Conservation (phyloP, 2,797 vertebrate species). For the Avahi laniger region DNA sequence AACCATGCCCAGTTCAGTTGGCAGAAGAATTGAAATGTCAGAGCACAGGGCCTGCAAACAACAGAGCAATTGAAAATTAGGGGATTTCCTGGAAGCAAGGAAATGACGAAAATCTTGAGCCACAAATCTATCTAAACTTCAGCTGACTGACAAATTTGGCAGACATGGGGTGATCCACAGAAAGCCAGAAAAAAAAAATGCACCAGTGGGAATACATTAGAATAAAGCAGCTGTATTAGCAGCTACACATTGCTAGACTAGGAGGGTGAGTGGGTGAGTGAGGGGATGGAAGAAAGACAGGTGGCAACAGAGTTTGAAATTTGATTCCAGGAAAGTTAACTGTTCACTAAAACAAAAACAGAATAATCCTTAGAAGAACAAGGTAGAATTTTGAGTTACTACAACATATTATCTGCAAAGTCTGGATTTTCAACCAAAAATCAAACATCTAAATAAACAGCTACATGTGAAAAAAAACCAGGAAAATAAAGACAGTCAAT, state of each 20-base stretch:
- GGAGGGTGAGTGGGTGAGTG: too few species aligned
- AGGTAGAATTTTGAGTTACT: neutral
- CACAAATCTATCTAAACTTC: neutral
- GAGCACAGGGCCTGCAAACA: neutral
- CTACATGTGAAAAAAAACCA: neutral
- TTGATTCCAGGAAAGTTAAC: neutral
- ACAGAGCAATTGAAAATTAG: neutral
- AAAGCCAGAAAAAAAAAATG: neutral
- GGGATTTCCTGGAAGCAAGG: neutral
- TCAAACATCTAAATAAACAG: neutral
- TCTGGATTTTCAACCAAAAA: neutral
- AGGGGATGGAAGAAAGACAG: neutral
- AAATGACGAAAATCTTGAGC: neutral
- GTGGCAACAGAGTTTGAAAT: neutral
- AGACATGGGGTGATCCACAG: neutral
- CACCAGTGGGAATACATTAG: neutral
- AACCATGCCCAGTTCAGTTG: neutral
- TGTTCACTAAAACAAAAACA: neutral
- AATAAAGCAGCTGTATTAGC: neutral
- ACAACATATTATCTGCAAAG: neutral
- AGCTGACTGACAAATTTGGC: neutral
- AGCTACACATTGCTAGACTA: neutral
- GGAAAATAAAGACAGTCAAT: neutral
- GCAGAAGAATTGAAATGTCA: neutral
- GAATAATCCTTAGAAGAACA: neutral